phyloP scores from a whole-genome alignment of 2,888 invertebrate genomes.

The Cosmia trapezina region DNA sequence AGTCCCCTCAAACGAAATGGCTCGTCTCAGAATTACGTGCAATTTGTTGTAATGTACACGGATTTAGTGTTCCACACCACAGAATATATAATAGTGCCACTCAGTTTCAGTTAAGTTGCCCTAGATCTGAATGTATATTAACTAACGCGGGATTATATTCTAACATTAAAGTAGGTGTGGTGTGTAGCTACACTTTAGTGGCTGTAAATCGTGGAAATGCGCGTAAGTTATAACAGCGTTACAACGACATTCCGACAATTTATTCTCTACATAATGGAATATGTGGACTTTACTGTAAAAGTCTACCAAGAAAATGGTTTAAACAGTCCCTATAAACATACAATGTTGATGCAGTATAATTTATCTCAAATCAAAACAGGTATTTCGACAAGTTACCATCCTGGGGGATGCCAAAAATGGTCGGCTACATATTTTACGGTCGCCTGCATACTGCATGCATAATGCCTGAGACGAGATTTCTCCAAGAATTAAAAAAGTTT shows the following conservation, averaged over 20 bases:
- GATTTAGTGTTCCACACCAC: slow-evolving; percentile 48
- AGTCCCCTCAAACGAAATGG: slow-evolving; percentile 40
- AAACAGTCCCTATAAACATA: slow-evolving; percentile 22
- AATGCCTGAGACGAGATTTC: slow-evolving; percentile 45
- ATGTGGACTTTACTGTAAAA: slow-evolving; percentile 44
- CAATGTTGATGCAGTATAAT: slow-evolving; percentile 33
- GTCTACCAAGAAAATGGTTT: slow-evolving; percentile 40
- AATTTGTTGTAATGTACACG: slow-evolving; percentile 56
- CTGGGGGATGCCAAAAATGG: slow-evolving; percentile 57
- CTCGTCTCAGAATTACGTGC: slow-evolving; percentile 48
- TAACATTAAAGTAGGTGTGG: slow-evolving; percentile 50
- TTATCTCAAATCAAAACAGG: slow-evolving; percentile 57
- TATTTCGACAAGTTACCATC: slow-evolving; percentile 51
- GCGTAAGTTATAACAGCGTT: slow-evolving; percentile 48
- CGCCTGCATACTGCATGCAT: slow-evolving; percentile 61
- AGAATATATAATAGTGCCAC: neutral
- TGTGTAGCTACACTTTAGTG: slow-evolving; percentile 56
- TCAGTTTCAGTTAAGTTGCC: slow-evolving; percentile 59
- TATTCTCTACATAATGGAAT: slow-evolving; percentile 47
- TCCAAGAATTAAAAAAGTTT: slow-evolving; percentile 46
- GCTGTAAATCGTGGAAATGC: slow-evolving; percentile 62
- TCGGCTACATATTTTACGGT: slow-evolving; percentile 57
- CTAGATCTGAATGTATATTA: slow-evolving; percentile 65
- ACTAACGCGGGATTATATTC: slow-evolving; percentile 56
- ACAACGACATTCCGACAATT: slow-evolving; percentile 55